A percentile compares a stretch with the other conserved stretches of the same genome.
Evolutionary conservation across 2,888 invertebrate species (phyloP).

Genomic region (Carabus problematicus): DNA sequence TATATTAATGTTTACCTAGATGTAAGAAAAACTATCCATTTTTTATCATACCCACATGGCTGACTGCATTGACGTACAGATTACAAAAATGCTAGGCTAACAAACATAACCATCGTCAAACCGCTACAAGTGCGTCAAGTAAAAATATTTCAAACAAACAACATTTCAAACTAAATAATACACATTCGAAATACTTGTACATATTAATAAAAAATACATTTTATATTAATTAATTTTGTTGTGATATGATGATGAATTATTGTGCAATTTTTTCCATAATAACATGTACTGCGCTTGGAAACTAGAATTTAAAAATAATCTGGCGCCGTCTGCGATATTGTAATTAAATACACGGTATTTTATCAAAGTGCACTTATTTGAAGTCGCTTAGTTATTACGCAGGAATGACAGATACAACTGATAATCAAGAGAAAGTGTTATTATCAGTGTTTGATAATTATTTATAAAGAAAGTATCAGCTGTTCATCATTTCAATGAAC

Average conservation of each 20-base stretch:
- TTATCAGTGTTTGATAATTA: conserved; percentile 23
- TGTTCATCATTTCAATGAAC: conserved; percentile 6
- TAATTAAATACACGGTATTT: conserved; percentile 28
- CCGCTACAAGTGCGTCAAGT: conserved; percentile 12
- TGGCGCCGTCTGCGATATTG: conserved; percentile 32
- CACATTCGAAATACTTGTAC: too few species aligned
- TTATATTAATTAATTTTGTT: background rate
- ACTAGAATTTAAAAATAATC: background rate
- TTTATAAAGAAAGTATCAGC: conserved; percentile 24
- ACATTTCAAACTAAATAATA: background rate
- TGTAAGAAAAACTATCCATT: conserved; percentile 8
- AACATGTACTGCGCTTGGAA: background rate
- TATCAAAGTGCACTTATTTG: conserved; percentile 34
- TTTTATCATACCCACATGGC: conserved; percentile 10
- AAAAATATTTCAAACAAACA: conserved; percentile 3
- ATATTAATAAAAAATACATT: too few species aligned
- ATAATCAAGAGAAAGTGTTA: conserved; percentile 22
- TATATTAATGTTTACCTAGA: conserved; percentile 9
- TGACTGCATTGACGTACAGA: background rate
- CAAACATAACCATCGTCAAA: conserved; percentile 11
- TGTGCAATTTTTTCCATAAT: background rate
- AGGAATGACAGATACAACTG: conserved; percentile 23
- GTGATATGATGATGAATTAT: background rate
- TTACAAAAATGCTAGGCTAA: background rate
- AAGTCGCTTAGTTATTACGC: conserved; percentile 21